phyloP scores from a whole-genome alignment of 2,888 invertebrate species.

The Tetragnatha montana region DNA sequence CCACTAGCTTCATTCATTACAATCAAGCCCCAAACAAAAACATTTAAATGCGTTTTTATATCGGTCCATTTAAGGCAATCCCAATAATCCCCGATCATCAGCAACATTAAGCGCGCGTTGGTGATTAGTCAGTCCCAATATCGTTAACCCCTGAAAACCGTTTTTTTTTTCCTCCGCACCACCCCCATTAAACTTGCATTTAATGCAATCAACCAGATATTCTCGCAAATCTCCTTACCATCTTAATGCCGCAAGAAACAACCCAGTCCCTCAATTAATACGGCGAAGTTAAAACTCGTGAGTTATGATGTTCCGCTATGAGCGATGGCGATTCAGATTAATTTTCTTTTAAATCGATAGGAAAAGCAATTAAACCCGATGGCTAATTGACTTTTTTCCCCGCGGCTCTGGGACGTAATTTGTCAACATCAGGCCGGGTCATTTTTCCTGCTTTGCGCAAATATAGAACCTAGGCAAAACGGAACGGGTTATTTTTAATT shows the following conservation, averaged over 20 bases:
- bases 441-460: conserved; percentile 67
- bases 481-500: conserved; percentile 70
- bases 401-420: conserved; percentile 42
- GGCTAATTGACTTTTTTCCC: conserved; percentile 69
- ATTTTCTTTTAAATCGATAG: conserved; percentile 70
- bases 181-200: background rate
- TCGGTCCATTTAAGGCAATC: background rate
- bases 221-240: background rate
- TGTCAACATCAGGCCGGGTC: conserved; percentile 67
- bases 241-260: conserved; percentile 50
- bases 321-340: conserved; percentile 67
- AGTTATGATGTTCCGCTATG: conserved; percentile 63
- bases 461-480: conserved; percentile 57
- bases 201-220: background rate
- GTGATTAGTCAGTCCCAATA: background rate
- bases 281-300: conserved; percentile 56
- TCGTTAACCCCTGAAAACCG: background rate
- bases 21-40: no score
- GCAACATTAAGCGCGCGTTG: background rate
- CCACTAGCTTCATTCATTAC: no score
- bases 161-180: background rate
- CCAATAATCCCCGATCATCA: background rate
- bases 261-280: conserved; percentile 54
- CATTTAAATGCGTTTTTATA: no score
- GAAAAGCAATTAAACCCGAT: conserved; percentile 70